These are phyloP conservation scores for Eulemur rufifrons DNA, from an alignment of 2,113 vertebrate genomes.

Conservation along the genomic window DNA sequence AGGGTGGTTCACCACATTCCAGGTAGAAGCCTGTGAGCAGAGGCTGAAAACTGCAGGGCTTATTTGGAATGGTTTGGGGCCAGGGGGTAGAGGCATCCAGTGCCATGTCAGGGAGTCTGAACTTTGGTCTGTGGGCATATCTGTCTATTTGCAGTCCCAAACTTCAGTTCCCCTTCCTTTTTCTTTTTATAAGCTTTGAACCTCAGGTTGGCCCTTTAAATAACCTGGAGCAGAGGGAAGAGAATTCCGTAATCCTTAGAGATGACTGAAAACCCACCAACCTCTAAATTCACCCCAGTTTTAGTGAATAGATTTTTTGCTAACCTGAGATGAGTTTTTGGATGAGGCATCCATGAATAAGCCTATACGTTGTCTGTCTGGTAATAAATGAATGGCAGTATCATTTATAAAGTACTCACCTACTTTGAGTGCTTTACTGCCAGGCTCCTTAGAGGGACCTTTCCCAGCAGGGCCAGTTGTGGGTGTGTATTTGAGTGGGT, in stretches of 20 bases:
- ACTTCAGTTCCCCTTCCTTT: not conserved
- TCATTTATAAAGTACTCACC: not conserved
- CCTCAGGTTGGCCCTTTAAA: not conserved
- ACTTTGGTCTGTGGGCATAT: not conserved
- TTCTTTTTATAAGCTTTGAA: not conserved
- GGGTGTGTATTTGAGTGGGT: not conserved
- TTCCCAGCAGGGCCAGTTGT: not conserved
- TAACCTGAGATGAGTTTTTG: slow-evolving; percentile 11
- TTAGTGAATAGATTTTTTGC: not conserved
- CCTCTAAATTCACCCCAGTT: not conserved
- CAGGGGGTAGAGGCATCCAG: not conserved
- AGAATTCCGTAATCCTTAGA: not conserved
- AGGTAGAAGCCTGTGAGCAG: not conserved
- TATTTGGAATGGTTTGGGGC: not conserved
- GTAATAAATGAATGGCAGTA: not conserved
- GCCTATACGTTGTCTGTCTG: not conserved
- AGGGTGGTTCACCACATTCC: accelerated
- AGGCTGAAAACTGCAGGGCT: not conserved
- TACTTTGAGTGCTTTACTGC: not conserved
- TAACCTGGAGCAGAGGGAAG: not conserved
- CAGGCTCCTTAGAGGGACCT: not conserved
- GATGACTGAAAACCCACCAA: not conserved
- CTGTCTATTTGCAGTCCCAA: not conserved
- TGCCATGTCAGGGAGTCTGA: not conserved
- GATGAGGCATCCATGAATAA: not conserved